These are phyloP conservation scores for Periophthalmus magnuspinnatus DNA, from an alignment of 2,797 vertebrate genomes.

Conservation along the genomic window DNA sequence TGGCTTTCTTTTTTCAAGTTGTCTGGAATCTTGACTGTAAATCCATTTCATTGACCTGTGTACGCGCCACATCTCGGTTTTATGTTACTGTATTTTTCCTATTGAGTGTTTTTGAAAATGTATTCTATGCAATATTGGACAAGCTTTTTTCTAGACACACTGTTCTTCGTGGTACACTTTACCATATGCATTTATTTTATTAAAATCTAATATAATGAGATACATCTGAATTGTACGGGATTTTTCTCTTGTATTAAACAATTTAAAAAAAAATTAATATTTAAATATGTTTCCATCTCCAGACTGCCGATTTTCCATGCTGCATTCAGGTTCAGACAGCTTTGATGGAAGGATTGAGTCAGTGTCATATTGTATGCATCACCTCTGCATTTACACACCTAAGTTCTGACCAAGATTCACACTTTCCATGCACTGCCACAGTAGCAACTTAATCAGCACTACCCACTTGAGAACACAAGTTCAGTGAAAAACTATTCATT, in stretches of 20 bases:
- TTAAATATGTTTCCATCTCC: constrained; percentile 5
- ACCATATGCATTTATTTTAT: constrained; percentile 78
- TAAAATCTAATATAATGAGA: constrained; percentile 70
- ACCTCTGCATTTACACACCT: constrained; percentile 39
- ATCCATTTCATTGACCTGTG: constrained; percentile 48
- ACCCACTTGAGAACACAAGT: constrained; percentile 13
- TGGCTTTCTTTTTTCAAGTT: constrained; percentile 26
- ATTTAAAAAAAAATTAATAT: constrained; percentile 15
- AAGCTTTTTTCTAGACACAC: constrained; percentile 61
- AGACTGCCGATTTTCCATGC: constrained; percentile 47
- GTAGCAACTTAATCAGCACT: not conserved
- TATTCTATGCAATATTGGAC: constrained; percentile 81
- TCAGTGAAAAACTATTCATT: not conserved
- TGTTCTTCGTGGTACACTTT: constrained; percentile 68
- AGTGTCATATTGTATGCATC: constrained; percentile 69
- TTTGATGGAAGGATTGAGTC: constrained; percentile 65
- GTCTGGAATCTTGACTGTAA: constrained; percentile 39
- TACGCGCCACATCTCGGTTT: constrained; percentile 50
- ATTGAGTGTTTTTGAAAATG: constrained; percentile 53
- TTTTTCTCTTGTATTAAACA: constrained; percentile 7
- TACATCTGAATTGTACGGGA: not conserved
- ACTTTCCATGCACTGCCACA: constrained; percentile 62
- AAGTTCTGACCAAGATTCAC: constrained; percentile 57
- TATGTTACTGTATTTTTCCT: constrained; percentile 52
- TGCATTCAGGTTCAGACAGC: constrained; percentile 21